phyloP scores from a whole-genome alignment of 2,797 vertebrate species.

The Microcaecilia unicolor region DNA sequence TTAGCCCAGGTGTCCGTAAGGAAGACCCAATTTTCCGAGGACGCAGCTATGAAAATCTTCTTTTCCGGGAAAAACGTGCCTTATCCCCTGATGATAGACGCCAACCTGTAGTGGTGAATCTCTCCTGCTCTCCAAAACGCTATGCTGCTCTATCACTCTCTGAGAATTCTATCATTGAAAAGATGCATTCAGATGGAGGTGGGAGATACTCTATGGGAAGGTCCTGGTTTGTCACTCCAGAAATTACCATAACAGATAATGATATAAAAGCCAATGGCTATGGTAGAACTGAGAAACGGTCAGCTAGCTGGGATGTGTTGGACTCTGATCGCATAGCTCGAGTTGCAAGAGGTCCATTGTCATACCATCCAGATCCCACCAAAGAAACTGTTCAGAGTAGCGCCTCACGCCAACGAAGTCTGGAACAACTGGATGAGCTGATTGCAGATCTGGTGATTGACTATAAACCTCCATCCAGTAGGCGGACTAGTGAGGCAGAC shows the following conservation, averaged over 20 bases:
- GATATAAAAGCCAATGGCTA: slow-evolving; percentile 68
- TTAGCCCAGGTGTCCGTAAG: slow-evolving; percentile 60
- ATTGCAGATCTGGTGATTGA: slow-evolving; percentile 90
- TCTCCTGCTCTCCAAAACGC: slow-evolving; percentile 88
- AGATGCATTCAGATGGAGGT: slow-evolving; percentile 50
- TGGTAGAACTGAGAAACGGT: slow-evolving; percentile 55
- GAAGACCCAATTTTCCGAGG: slow-evolving; percentile 74
- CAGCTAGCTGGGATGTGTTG: slow-evolving; percentile 61
- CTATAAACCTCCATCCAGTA: slow-evolving; percentile 71
- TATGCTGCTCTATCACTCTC: slow-evolving; percentile 91
- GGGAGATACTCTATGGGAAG: slow-evolving; percentile 58
- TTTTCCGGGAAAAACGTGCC: slow-evolving; percentile 59
- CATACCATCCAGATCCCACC: slow-evolving; percentile 20
- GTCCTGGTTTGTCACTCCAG: slow-evolving; percentile 88
- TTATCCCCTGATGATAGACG: slow-evolving; percentile 63
- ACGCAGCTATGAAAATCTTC: slow-evolving; percentile 86
- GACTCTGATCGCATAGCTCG: slow-evolving; percentile 35
- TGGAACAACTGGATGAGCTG: slow-evolving; percentile 88
- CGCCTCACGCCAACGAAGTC: slow-evolving; percentile 78
- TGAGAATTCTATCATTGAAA: slow-evolving; percentile 82
- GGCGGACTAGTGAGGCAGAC: slow-evolving; percentile 46
- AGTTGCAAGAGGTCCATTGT: neutral
- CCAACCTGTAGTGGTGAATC: slow-evolving; percentile 82
- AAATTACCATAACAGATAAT: slow-evolving; percentile 96
- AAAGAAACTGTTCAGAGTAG: slow-evolving; percentile 63